Percentiles rank a stretch among this genome's conserved stretches.
Evolutionary conservation across 2,113 vertebrate species (phyloP).

Genomic region (Aspiorhynchus laticeps): DNA sequence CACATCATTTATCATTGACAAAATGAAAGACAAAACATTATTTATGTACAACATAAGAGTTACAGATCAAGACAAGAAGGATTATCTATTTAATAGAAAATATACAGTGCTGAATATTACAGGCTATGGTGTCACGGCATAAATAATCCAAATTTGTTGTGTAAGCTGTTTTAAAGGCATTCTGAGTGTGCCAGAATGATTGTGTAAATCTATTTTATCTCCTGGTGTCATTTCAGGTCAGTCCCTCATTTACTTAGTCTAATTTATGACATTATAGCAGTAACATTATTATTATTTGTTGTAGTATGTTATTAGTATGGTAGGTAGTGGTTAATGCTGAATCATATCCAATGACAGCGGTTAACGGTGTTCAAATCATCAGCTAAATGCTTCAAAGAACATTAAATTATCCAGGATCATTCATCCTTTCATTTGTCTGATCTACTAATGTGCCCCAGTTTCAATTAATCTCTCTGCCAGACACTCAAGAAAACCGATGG

Average conservation of each 20-base stretch:
- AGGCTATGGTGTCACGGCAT: neutral
- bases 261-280: neutral
- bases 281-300: constrained; percentile 8
- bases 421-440: constrained; percentile 47
- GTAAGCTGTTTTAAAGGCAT: neutral
- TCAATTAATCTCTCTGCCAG: constrained; percentile 45
- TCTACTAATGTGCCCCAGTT: constrained; percentile 46
- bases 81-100: neutral
- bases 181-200: neutral
- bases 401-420: constrained; percentile 42
- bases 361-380: constrained; percentile 33
- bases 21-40: neutral
- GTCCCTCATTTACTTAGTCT: constrained; percentile 20
- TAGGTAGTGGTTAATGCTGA: constrained; percentile 24
- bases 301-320: constrained; percentile 40
- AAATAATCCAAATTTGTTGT: neutral
- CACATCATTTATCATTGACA: neutral
- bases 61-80: neutral
- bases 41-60: neutral
- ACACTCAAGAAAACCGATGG: constrained; percentile 29
- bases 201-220: neutral
- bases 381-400: constrained; percentile 41
- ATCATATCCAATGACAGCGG: constrained; percentile 18
- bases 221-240: neutral
- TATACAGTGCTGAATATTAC: neutral